Conservation (phyloP, 2,888 invertebrate genomes). For the Bugulina stolonifera region DNA sequence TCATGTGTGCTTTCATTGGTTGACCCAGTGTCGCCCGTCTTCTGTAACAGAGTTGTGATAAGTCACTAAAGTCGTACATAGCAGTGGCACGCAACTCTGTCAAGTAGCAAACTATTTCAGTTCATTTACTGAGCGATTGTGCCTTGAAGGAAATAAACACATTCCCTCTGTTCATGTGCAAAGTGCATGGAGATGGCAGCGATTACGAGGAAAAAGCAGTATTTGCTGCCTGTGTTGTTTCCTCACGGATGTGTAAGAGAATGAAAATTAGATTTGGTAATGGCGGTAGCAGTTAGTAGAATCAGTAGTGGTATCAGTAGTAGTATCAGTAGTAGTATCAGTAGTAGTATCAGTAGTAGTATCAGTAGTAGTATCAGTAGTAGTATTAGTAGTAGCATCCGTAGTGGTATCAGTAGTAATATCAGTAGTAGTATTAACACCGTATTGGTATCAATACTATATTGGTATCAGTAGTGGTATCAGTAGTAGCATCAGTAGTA, state of each 20-base stretch:
- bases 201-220: no score
- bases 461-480: slow-evolving; percentile 17
- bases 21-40: no score
- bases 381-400: not conserved
- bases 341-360: slow-evolving; percentile 26
- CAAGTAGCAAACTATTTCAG: no score
- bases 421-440: not conserved
- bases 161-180: no score
- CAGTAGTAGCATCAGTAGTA: slow-evolving; percentile 25
- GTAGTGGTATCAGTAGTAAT: slow-evolving; percentile 13
- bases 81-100: no score
- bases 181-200: no score
- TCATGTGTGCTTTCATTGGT: no score
- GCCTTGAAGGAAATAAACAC: no score
- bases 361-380: slow-evolving; percentile 20
- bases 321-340: slow-evolving; percentile 21
- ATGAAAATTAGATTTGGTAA: not conserved
- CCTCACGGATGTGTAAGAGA: no score
- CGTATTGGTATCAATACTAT: not conserved
- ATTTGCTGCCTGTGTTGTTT: not conserved
- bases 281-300: not conserved
- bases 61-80: no score
- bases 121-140: no score
- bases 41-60: no score
- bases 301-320: not conserved